Evolutionary conservation across 2,888 invertebrate species (phyloP).

Genomic region (Pimpla rufipes): DNA sequence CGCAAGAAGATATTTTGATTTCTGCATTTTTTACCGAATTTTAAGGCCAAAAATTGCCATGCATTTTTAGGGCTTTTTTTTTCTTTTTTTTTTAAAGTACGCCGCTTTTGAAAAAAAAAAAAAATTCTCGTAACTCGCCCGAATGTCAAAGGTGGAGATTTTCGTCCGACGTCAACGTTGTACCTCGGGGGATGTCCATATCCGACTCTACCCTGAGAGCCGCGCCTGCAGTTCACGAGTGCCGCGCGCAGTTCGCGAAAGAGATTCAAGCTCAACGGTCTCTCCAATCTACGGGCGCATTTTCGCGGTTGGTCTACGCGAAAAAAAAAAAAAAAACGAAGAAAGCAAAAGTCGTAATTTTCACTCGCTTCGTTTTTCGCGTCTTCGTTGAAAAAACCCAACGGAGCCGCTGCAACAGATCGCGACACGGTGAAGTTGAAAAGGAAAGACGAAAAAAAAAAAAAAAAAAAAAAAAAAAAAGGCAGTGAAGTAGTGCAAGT

Average conservation of each 20-base stretch:
- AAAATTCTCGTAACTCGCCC: constrained; percentile 33
- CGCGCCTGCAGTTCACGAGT: constrained; percentile 19
- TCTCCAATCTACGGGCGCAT: constrained; percentile 38
- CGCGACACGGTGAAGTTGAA: not conserved
- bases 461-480: too few species aligned
- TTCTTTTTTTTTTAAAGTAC: too few species aligned
- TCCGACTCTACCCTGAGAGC: not conserved
- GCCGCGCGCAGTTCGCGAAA: constrained; percentile 13
- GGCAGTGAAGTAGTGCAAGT: constrained; percentile 3
- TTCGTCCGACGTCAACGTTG: constrained; percentile 15
- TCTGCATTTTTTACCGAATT: too few species aligned
- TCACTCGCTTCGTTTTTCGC: not conserved
- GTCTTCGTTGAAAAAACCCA: not conserved
- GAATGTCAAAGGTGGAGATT: constrained; percentile 49
- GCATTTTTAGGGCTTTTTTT: too few species aligned
- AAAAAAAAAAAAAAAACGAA: too few species aligned
- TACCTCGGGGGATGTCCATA: constrained; percentile 7
- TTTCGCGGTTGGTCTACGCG: constrained; percentile 8
- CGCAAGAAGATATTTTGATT: too few species aligned
- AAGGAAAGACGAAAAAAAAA: not conserved
- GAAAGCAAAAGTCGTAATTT: constrained; percentile 18
- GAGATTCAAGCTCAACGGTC: constrained; percentile 33
- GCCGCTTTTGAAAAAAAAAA: too few species aligned
- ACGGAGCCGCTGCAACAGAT: not conserved
- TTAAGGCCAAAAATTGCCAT: too few species aligned